Evolutionary conservation across 2,797 vertebrate species (phyloP), one percentile per base, ranked within the genome.

Genomic region (Loriculus beryllinus): DNA sequence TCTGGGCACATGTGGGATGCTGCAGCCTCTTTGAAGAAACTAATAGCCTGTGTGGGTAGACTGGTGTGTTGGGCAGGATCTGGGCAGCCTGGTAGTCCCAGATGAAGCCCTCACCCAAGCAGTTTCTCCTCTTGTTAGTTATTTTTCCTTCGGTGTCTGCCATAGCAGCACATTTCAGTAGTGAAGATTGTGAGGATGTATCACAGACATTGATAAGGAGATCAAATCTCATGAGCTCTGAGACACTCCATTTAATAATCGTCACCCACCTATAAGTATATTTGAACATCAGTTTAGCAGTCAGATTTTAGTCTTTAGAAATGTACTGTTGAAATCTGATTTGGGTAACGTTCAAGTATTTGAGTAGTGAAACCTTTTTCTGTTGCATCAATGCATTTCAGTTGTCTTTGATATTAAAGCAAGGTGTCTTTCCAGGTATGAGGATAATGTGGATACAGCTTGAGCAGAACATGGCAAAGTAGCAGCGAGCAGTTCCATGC

Each of bases 401-500:
- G 25, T 12, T 0, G 0, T 31, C 31, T 63, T 37, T 56, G 40
- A 63, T 72, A 28, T 40, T 59, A 80, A 67, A 74, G 39, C 9
- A 35, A 93, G 31, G 47, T 25, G 23, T 43, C 89, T 65, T 42
- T 37, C 17, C 28, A 40, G 17, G 13, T 59, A 25, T 28, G 17
- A 23, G 3, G 62, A 21, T 59, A 47, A 42, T 2, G 23, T 20
- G 39, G 35, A 14, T 33, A 33, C 8, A 42, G 5, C n/a, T 84
- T 2, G 1, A 42, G 25, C 29, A 47, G n/a, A 31, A 16, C 6
- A 23, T n/a, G 4, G 12, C 40, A 83, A 77, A 87, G 29, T n/a
- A 29, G 42, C 1, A 0, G 43, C 0, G 1, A 70, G 51, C 21
- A 33, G 31, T 67, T 42, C 31, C 6, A 1, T 9, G 37, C 18